Evolutionary conservation across 2,797 vertebrate species (phyloP).

Genomic region (Neosilurus hyrtlii): DNA sequence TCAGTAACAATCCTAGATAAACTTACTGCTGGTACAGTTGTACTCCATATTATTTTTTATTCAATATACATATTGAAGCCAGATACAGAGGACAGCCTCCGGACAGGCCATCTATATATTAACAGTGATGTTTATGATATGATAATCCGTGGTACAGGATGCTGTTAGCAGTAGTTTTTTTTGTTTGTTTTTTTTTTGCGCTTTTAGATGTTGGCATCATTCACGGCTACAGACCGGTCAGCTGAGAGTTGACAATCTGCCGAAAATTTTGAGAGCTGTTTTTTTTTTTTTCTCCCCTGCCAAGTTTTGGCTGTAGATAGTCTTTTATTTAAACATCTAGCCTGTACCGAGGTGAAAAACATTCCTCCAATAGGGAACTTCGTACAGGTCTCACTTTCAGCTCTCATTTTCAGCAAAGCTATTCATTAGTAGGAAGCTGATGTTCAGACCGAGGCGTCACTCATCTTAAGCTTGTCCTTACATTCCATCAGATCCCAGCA

Average conservation of each 20-base stretch:
- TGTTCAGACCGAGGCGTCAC: slow-evolving; percentile 63
- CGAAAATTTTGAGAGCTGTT: slow-evolving; percentile 20
- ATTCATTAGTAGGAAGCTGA: slow-evolving; percentile 69
- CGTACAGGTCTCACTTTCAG: slow-evolving; percentile 72
- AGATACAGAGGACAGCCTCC: slow-evolving; percentile 71
- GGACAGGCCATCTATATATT: slow-evolving; percentile 71
- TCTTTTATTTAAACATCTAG: slow-evolving; percentile 49
- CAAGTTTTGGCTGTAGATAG: slow-evolving; percentile 67
- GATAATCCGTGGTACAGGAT: slow-evolving; percentile 73
- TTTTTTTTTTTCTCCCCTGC: slow-evolving; percentile 16
- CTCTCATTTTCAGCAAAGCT: slow-evolving; percentile 68
- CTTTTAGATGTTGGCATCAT: slow-evolving; percentile 57
- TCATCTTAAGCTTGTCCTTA: slow-evolving; percentile 65
- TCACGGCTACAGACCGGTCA: slow-evolving; percentile 50
- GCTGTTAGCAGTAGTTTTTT: slow-evolving; percentile 50
- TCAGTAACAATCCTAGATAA: slow-evolving; percentile 89
- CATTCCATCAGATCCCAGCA: slow-evolving; percentile 74
- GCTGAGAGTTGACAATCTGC: slow-evolving; percentile 14
- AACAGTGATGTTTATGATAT: slow-evolving; percentile 66
- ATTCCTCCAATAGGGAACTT: slow-evolving; percentile 85
- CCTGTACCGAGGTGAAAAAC: slow-evolving; percentile 78
- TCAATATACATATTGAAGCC: slow-evolving; percentile 77
- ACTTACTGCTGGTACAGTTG: slow-evolving; percentile 99
- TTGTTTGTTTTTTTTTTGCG: slow-evolving; percentile 51
- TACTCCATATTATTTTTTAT: slow-evolving; percentile 80